phyloP scores from a whole-genome alignment of 2,888 invertebrate species.

The Ochropacha duplaris region DNA sequence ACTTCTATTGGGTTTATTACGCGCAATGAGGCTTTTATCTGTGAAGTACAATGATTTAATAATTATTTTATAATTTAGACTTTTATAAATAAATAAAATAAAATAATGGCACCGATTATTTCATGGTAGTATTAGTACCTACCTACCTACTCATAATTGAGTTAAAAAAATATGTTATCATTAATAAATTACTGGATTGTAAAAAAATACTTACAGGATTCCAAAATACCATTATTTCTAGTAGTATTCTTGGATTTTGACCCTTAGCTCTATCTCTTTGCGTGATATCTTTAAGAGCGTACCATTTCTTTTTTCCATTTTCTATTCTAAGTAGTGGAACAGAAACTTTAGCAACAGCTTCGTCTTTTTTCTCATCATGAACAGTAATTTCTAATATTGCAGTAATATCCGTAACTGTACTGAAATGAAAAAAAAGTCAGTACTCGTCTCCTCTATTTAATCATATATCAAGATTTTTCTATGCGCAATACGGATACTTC shows the following conservation, averaged over 20 bases:
- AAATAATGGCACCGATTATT: no score
- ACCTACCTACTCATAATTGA: not conserved
- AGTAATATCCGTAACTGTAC: slow-evolving; percentile 95
- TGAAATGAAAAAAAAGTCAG: slow-evolving; percentile 52
- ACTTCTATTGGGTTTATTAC: slow-evolving; percentile 96
- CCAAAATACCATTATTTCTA: slow-evolving; percentile 95
- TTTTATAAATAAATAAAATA: no score
- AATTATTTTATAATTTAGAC: no score
- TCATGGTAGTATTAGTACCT: not conserved
- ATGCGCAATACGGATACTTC: no score
- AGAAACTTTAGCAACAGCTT: slow-evolving; percentile 95
- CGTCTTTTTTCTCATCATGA: slow-evolving; percentile 97
- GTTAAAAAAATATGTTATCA: no score
- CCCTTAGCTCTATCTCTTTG: slow-evolving; percentile 93
- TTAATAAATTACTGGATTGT: no score
- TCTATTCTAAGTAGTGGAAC: slow-evolving; percentile 93
- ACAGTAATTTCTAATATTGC: slow-evolving; percentile 95
- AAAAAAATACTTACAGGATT: slow-evolving; percentile 86
- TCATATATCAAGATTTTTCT: no score
- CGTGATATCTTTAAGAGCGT: slow-evolving; percentile 96
- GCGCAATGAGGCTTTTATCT: slow-evolving; percentile 88
- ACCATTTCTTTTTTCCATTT: slow-evolving; percentile 96
- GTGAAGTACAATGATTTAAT: slow-evolving; percentile 11
- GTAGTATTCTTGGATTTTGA: slow-evolving; percentile 89
- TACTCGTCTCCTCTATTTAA: no score